These are phyloP conservation scores for Micropterix aruncella DNA, from an alignment of 2,888 invertebrate species.

Conservation along the genomic window DNA sequence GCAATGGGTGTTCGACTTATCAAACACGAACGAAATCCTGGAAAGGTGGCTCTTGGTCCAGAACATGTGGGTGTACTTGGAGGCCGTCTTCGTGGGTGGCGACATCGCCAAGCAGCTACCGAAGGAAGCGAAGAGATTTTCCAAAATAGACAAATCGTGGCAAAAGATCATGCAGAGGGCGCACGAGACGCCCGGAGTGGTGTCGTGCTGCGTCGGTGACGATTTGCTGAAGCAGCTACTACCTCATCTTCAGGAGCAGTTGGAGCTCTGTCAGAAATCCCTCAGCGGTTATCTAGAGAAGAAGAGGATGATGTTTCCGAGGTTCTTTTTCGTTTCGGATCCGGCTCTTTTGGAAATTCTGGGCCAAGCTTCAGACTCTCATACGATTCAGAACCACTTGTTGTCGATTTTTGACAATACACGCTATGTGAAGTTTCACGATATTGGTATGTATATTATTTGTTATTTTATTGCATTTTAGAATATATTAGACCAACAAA, in stretches of 20 bases:
- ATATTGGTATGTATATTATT: constrained; percentile 51
- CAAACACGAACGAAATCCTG: constrained; percentile 91
- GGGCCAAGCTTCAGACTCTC: constrained; percentile 87
- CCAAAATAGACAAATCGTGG: constrained; percentile 97
- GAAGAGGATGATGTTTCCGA: constrained; percentile 84
- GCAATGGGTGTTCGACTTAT: constrained; percentile 87
- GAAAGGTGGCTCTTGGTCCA: constrained; percentile 94
- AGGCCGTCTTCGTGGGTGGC: constrained; percentile 96
- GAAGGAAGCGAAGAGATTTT: constrained; percentile 86
- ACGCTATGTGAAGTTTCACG: constrained; percentile 85
- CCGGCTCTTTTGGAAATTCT: constrained; percentile 82
- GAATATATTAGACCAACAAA: not conserved
- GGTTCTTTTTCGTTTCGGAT: constrained; percentile 91
- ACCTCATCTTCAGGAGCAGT: constrained; percentile 89
- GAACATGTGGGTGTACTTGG: constrained; percentile 97
- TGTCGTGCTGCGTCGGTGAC: constrained; percentile 92
- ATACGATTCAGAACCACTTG: constrained; percentile 89
- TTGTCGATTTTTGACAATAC: constrained; percentile 95
- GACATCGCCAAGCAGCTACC: constrained; percentile 98
- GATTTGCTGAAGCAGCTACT: constrained; percentile 82
- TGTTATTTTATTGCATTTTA: not conserved
- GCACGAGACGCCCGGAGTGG: constrained; percentile 92
- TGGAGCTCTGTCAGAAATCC: constrained; percentile 94
- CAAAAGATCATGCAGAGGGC: constrained; percentile 96
- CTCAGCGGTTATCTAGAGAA: constrained; percentile 87